phyloP scores from a whole-genome alignment of 2,797 vertebrate genomes.

The Cirrhinus mrigala region DNA sequence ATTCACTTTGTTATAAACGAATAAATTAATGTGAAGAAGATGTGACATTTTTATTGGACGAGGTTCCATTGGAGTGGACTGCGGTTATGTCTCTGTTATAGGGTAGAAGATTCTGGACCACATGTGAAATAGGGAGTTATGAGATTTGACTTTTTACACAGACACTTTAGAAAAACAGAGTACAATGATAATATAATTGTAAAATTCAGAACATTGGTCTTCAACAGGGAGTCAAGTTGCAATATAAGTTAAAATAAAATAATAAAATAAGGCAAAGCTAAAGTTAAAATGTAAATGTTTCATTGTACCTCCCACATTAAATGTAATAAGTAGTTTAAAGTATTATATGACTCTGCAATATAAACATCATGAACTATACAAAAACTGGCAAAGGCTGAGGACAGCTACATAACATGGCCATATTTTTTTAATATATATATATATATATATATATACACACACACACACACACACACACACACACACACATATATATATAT shows the following conservation, averaged over 20 bases:
- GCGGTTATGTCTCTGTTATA: constrained; percentile 60
- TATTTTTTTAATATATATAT: too few relatives aligned
- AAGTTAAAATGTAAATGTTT: neutral
- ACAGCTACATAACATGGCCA: too few relatives aligned
- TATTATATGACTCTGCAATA: too few relatives aligned
- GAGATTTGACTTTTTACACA: constrained; percentile 31
- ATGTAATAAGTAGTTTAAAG: too few relatives aligned
- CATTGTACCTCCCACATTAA: neutral
- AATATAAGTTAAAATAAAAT: neutral
- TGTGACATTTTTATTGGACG: constrained; percentile 60
- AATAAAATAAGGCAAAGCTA: neutral
- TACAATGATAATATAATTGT: neutral
- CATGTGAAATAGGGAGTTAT: constrained; percentile 22
- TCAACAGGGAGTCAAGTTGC: neutral
- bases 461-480: too few relatives aligned
- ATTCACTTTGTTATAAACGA: constrained; percentile 62
- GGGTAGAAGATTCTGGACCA: constrained; percentile 32
- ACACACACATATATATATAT: too few relatives aligned
- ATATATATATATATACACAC: too few relatives aligned
- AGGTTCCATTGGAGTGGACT: constrained; percentile 50
- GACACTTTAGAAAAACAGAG: constrained; percentile 19
- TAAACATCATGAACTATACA: too few relatives aligned
- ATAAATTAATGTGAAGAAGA: constrained; percentile 61
- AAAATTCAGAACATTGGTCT: neutral
- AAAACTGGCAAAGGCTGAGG: too few relatives aligned